Evolutionary conservation across 1,140 invertebrate genomes (phyloP), one percentile per base, ranked within the genome.

Genomic region (Scaptomyza graminum): DNA sequence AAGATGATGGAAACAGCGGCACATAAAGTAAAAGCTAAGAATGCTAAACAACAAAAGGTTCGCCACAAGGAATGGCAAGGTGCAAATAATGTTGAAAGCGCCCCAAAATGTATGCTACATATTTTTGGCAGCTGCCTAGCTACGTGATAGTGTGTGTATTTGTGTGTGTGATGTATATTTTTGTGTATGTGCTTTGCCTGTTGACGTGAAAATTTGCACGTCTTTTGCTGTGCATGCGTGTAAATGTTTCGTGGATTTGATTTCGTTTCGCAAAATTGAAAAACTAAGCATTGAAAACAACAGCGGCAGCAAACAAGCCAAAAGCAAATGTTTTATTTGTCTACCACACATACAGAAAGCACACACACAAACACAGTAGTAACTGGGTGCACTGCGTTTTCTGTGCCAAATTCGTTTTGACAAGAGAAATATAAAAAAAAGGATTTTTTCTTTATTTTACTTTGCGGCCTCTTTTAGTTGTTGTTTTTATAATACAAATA

Each of bases 121-220:
- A 85, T 87, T 76, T 85, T 72, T 67, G 69, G 63, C 69, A 73
- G 64, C 62, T 82, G 81, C 85, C 82, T 78, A 66, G 70, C 72
- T 76, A 62, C 64, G 76, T 70, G 66, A 52, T 59, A 65, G 73
- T 67, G 61, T 69, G 54, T 64, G 51, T 65, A n/a, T n/a, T 7
- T 5, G 2, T 49, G n/a, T 57, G 13, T 56, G 2, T 57, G n/a
- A 39, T 15, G 31, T 73, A 25, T 76, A 22, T 76, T 41, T 69
- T 16, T 74, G 50, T 62, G 57, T 64, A 61, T 76, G 57, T 70
- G 46, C 65, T 56, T 67, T 79, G 79, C 81, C 75, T 88, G 83
- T 88, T 88, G 79, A 83, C 79, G 75, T 88, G 82, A 88, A 75
- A 82, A 83, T 88, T 88, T 88, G 79, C 83, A 83, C 83, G 83